Base-by-base conservation (phyloP, 2,888 invertebrate genomes). In the Spialia ferax region DNA sequence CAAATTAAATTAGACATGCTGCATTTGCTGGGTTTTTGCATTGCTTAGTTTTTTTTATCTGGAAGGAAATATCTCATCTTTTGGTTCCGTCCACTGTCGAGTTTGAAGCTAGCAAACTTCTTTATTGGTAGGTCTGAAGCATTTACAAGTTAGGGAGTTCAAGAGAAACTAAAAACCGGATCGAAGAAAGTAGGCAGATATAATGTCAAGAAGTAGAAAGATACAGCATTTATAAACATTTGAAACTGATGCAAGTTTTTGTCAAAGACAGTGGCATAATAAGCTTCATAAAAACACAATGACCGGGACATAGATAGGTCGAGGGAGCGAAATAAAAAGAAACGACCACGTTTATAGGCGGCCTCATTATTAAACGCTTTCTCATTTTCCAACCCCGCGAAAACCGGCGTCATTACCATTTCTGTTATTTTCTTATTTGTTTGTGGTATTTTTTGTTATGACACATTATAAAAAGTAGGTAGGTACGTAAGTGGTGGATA, bases 361-460 rank as follows among this genome's bases (percentile, higher is more conserved):
- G 82, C 80, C 83, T 83, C 84, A 85, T 85, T 89, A 87, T 87
- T 85, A 88, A 86, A 84, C 82, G 83, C 75, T 87, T 84, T 84
- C 80, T 83, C 74, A 75, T 76, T 81, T 75, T 76, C 55, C 75
- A 77, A 72, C 76, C 78, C 75, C 76, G 75, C 74, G 78, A 79
- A 81, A 83, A 82, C 75, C 57, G 48, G 75, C 79, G 71, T 70
- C 70, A 71, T 74, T 76, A 74, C 71, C 73, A 73, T 77, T 71
- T 68, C 69, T 67, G 64, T 69, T 72, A 69, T 75, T 78, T 75
- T 75, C 72, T 74, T 69, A 76, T 77, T 71, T 68, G 71, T 73
- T 73, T 45, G 45, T 6, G 73, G 70, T 32, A 74, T 73, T 75
- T 15, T 22, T 64, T 48, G 42, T 76, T 77, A 78, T 74, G 5